Percentiles rank a stretch among this genome's conserved stretches.
Evolutionary conservation across 2,797 vertebrate genomes (phyloP).

Genomic region (Cossypha caffra): DNA sequence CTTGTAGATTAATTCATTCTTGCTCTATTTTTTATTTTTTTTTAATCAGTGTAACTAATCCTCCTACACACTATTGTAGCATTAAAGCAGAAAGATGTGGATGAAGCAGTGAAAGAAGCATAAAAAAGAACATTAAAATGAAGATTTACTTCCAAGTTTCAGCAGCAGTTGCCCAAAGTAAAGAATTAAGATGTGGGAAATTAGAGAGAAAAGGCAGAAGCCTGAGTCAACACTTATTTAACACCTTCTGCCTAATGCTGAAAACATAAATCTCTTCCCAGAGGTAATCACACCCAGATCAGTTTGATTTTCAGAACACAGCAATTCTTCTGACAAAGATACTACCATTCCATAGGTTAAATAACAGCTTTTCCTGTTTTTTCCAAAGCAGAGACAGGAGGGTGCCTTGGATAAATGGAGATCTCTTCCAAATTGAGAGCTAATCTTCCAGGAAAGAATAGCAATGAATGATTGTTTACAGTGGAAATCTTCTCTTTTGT

Average conservation of each 20-base stretch:
- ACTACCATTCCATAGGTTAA: not conserved
- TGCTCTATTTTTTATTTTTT: conserved; percentile 1
- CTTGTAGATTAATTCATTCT: conserved; percentile 31
- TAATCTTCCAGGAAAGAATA: not conserved
- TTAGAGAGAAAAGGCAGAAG: conserved; percentile 14
- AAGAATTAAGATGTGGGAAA: conserved; percentile 26
- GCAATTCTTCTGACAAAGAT: not conserved
- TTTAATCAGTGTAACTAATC: conserved; percentile 33
- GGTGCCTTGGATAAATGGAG: not conserved
- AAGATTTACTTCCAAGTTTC: not conserved
- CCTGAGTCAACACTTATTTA: conserved; percentile 19
- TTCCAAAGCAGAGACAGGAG: not conserved
- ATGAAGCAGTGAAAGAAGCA: not conserved
- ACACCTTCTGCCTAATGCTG: not conserved
- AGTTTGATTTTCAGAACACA: not conserved
- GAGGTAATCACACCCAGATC: not conserved
- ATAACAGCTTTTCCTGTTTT: not conserved
- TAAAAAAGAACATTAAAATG: not conserved
- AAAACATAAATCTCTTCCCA: not conserved
- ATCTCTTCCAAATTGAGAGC: not conserved
- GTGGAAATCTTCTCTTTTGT: not conserved
- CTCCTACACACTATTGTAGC: not conserved
- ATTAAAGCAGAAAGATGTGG: conserved; percentile 12
- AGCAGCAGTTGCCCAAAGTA: not conserved
- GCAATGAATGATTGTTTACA: not conserved